phyloP scores from a whole-genome alignment of 2,113 vertebrate species.

The Psephotus haematonotus region DNA sequence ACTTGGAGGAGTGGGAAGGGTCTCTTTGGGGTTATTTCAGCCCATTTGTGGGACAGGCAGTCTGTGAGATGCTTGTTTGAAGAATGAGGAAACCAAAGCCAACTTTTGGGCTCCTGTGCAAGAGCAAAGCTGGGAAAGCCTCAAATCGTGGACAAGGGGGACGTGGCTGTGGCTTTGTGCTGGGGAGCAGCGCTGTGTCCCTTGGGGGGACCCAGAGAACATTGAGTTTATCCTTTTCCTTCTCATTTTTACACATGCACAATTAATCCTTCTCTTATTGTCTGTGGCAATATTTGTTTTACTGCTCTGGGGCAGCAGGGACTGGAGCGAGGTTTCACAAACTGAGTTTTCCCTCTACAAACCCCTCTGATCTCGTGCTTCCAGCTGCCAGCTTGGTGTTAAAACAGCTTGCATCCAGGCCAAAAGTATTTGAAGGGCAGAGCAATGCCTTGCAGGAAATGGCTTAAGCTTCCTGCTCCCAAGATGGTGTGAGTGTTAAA shows the following conservation, averaged over 20 bases:
- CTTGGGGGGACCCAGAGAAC: not conserved
- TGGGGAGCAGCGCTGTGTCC: not conserved
- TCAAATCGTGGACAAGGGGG: not conserved
- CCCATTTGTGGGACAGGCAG: not conserved
- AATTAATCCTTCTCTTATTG: not conserved
- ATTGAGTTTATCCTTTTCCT: not conserved
- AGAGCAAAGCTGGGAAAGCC: slow-evolving; percentile 10
- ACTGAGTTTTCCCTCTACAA: not conserved
- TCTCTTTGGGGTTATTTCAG: not conserved
- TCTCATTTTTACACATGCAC: not conserved
- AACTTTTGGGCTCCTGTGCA: not conserved
- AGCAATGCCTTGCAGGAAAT: slow-evolving; percentile 57
- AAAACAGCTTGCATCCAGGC: not conserved
- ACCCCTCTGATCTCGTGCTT: not conserved
- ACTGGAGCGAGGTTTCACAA: not conserved
- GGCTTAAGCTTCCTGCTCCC: slow-evolving; percentile 57
- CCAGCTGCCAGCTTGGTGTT: slow-evolving; percentile 10
- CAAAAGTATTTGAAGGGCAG: slow-evolving; percentile 24
- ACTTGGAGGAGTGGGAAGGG: not conserved
- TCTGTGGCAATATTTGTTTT: not conserved
- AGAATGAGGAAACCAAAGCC: not conserved
- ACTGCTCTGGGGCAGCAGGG: not conserved
- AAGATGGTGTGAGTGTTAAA: slow-evolving; percentile 45
- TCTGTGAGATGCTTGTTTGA: not conserved
- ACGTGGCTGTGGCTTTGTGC: not conserved